Evolutionary conservation across 2,888 invertebrate genomes (phyloP).

Genomic region (Brenthis ino): DNA sequence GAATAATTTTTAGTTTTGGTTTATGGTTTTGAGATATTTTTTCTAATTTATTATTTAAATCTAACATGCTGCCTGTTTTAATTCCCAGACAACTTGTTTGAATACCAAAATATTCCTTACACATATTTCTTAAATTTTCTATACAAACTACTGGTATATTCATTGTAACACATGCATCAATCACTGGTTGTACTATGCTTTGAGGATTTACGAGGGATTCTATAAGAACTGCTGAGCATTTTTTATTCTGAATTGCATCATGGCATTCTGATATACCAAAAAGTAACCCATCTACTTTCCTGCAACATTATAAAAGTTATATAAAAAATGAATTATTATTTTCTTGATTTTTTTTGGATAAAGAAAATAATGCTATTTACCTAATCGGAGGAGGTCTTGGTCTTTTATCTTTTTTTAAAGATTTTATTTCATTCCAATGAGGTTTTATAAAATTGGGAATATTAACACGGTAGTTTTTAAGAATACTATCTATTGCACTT

Average conservation of each 20-base stretch:
- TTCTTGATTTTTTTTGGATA: neutral
- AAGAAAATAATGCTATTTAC: constrained; percentile 46
- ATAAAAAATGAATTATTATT: neutral
- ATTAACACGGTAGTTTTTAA: constrained; percentile 56
- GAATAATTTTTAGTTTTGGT: constrained; percentile 23
- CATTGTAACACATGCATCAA: constrained; percentile 57
- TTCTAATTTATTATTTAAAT: constrained; percentile 48
- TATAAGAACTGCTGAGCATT: constrained; percentile 65
- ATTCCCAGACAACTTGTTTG: constrained; percentile 70
- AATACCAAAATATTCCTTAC: constrained; percentile 63
- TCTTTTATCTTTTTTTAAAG: constrained; percentile 64
- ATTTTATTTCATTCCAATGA: constrained; percentile 66
- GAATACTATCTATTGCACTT: constrained; percentile 45
- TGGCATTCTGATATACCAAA: constrained; percentile 70
- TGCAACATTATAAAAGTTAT: constrained; percentile 47
- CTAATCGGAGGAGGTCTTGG: constrained; percentile 60
- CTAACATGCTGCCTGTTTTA: constrained; percentile 49
- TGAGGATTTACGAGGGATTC: constrained; percentile 68
- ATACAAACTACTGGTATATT: constrained; percentile 66
- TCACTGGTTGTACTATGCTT: constrained; percentile 66
- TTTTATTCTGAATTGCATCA: constrained; percentile 47
- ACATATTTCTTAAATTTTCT: constrained; percentile 55
- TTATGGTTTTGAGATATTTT: constrained; percentile 51
- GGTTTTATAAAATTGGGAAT: constrained; percentile 63
- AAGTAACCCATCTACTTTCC: constrained; percentile 63